Conservation (phyloP, 2,888 invertebrate species). For the Chrysomela aeneicollis region DNA sequence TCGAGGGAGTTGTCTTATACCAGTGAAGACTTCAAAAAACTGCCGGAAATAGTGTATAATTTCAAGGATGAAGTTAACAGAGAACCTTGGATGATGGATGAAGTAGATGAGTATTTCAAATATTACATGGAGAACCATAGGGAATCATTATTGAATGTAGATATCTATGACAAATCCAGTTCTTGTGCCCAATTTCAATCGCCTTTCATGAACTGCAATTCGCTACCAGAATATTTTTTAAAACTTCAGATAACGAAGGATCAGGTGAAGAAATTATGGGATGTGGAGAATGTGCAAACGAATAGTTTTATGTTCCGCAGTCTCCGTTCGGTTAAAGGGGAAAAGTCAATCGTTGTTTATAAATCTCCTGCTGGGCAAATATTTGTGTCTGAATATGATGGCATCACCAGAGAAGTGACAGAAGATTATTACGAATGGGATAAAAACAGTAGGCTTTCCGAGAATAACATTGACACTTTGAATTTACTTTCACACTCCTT, state of each 20-base stretch:
- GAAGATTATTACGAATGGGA: slow-evolving; percentile 37
- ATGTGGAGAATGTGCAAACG: slow-evolving; percentile 37
- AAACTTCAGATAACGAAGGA: slow-evolving; percentile 41
- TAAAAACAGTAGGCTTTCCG: slow-evolving; percentile 26
- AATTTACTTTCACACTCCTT: slow-evolving; percentile 42
- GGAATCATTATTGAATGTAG: slow-evolving; percentile 16
- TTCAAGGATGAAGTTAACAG: slow-evolving; percentile 49
- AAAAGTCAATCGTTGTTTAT: slow-evolving; percentile 45
- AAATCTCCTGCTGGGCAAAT: slow-evolving; percentile 53
- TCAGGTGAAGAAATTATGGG: slow-evolving; percentile 52
- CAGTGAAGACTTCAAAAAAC: slow-evolving; percentile 39
- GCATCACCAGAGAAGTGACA: slow-evolving; percentile 34
- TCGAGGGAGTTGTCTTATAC: slow-evolving; percentile 61
- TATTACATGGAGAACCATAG: slow-evolving; percentile 30
- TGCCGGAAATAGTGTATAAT: slow-evolving; percentile 33
- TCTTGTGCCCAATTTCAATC: slow-evolving; percentile 42
- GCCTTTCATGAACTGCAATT: slow-evolving; percentile 48
- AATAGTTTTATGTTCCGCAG: slow-evolving; percentile 35
- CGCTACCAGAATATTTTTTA: slow-evolving; percentile 38
- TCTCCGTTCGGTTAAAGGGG: slow-evolving; percentile 34
- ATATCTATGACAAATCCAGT: slow-evolving; percentile 24
- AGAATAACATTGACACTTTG: slow-evolving; percentile 27
- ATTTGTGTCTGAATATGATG: slow-evolving; percentile 49
- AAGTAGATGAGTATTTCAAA: slow-evolving; percentile 61
- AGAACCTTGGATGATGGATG: slow-evolving; percentile 71